Percentiles rank a stretch among this genome's conserved stretches.
These are phyloP conservation scores for Ailuropoda melanoleuca DNA, from an alignment of 2,113 vertebrate genomes.

Conservation along the genomic window DNA sequence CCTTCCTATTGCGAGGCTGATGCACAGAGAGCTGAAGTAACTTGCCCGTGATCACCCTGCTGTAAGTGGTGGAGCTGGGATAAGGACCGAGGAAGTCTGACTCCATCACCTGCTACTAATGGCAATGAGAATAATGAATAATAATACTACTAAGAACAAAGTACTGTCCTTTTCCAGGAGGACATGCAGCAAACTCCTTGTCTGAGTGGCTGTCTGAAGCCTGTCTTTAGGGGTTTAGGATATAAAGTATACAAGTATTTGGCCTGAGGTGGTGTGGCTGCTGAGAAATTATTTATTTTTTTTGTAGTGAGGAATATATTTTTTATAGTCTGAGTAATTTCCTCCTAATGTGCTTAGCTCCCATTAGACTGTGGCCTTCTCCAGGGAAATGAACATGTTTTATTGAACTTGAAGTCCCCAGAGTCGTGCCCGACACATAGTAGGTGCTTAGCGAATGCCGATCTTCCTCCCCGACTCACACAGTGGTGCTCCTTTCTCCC, in stretches of 20 bases:
- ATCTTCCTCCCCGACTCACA: not conserved
- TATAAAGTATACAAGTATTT: not conserved
- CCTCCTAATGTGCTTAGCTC: not conserved
- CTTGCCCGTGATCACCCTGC: not conserved
- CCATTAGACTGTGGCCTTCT: conserved; percentile 24
- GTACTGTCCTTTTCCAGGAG: not conserved
- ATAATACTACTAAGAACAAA: not conserved
- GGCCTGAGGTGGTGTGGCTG: not conserved
- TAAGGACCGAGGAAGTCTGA: not conserved
- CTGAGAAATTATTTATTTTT: conserved; percentile 13
- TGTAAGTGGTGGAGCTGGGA: not conserved
- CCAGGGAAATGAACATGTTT: not conserved
- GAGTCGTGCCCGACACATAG: not conserved
- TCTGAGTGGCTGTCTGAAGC: not conserved
- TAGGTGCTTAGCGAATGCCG: not conserved
- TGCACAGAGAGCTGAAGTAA: not conserved
- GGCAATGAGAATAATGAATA: not conserved
- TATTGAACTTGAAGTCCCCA: conserved; percentile 1
- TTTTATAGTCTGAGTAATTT: conserved; percentile 60
- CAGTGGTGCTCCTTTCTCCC: not conserved
- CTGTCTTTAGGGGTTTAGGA: not conserved
- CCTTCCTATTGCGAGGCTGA: not conserved
- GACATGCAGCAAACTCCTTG: not conserved
- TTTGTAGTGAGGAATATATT: not conserved
- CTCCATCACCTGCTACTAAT: not conserved